Percentiles rank a stretch among this genome's conserved stretches.
Conservation (phyloP, 2,888 invertebrate species). For the Volucella bombylans region DNA sequence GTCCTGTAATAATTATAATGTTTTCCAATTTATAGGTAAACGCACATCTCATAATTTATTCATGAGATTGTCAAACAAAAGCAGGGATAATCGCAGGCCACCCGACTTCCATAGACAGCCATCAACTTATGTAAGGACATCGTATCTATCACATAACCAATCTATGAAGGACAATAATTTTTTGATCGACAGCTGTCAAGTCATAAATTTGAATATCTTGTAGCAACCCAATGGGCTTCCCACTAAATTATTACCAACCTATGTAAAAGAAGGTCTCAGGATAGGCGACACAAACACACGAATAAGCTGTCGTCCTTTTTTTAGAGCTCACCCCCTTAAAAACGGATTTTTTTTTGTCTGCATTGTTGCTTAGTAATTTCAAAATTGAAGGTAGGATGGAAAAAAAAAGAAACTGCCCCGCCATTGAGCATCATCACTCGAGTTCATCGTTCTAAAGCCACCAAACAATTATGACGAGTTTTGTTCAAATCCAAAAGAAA, state of each 20-base stretch:
- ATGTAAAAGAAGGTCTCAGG: constrained; percentile 12
- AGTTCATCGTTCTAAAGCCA: constrained; percentile 72
- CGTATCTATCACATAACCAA: constrained; percentile 7
- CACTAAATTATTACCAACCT: constrained; percentile 31
- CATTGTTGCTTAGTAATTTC: constrained; percentile 54
- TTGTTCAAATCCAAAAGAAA: constrained; percentile 60
- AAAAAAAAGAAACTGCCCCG: constrained; percentile 56
- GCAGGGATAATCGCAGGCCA: constrained; percentile 54
- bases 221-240: constrained; percentile 59
- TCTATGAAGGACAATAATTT: constrained; percentile 62
- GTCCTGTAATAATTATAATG: constrained; percentile 58
- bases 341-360: constrained; percentile 51
- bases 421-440: constrained; percentile 67
- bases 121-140: constrained; percentile 6
- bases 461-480: constrained; percentile 73
- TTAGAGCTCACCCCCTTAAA: constrained; percentile 66
- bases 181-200: constrained; percentile 74
- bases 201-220: constrained; percentile 72
- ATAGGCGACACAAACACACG: constrained; percentile 31
- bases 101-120: constrained; percentile 47
- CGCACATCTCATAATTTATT: constrained; percentile 69
- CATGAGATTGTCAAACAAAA: constrained; percentile 62
- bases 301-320: constrained; percentile 61
- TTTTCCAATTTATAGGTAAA: constrained; percentile 62
- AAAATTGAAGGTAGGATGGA: constrained; percentile 20